Base-by-base conservation (phyloP, 2,888 invertebrate species). In the Lithophane leautieri region DNA sequence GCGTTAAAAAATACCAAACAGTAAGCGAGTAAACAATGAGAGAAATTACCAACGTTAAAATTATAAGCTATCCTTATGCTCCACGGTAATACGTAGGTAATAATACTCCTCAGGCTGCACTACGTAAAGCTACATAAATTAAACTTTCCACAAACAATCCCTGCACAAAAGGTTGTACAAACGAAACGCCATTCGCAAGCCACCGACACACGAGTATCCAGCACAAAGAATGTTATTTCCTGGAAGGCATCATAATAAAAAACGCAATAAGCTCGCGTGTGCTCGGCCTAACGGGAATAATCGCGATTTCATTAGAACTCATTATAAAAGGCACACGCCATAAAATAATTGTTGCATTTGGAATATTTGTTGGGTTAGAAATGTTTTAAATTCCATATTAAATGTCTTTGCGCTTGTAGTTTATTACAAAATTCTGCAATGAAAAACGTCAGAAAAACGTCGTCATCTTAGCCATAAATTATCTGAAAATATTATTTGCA, bases 291-390 rank as follows among this genome's bases (percentile, higher is more conserved):
- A 79, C 79, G 69, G 79, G 81, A 78, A 83, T 88, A 83, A 86
- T 82, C 78, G 81, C 73, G 58, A 75, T 66, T 87, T 88, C 87
- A 85, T 86, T 86, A 81, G 76, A 86, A 85, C 74, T 79, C 81
- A 82, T 88, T 86, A 83, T 72, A 62, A 73, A 83, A 78, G 65
- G 74, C 73, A 73, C 88, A 86, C 82, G 88, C 80, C 34, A 87
- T 79, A 60, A 79, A 82, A 83, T 85, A 77, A 78, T 85, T 85
- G 78, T 68, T 88, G 77, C 65, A 77, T 79, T 73, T 73, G 47
- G 61, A 85, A 65, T 86, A 72, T 84, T 80, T 56, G 42, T 68
- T 28, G 47, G n/a, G 28, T 80, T 52, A 54, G 14, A 60, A 81
- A 67, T 58, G 67, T 63, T 68, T 63, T 68, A 34, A 69, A 76